phyloP scores from a whole-genome alignment of 2,888 invertebrate species.

The Cephus pygmeus region DNA sequence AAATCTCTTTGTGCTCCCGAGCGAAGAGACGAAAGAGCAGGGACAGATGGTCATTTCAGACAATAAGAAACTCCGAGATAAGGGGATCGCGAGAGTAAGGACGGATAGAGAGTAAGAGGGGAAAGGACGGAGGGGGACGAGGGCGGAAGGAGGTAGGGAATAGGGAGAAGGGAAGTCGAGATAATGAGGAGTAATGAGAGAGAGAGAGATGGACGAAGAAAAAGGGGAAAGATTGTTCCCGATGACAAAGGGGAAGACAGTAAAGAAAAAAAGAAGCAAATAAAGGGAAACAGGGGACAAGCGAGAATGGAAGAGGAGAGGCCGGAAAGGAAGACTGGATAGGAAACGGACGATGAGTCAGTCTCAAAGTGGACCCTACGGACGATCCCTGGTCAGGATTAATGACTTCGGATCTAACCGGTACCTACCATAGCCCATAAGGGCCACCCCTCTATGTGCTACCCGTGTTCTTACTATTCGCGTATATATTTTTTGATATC shows the following conservation, averaged over 20 bases:
- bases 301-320: neutral
- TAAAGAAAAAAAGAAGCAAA: neutral
- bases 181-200: constrained; percentile 30
- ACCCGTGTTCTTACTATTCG: too few relatives aligned
- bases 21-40: constrained; percentile 63
- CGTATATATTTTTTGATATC: too few relatives aligned
- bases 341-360: constrained; percentile 39
- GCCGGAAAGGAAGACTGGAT: constrained; percentile 3
- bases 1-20: constrained; percentile 54
- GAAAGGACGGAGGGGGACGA: constrained; percentile 8
- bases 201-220: neutral
- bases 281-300: neutral
- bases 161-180: constrained; percentile 11
- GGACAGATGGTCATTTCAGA: constrained; percentile 66
- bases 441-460: too few relatives aligned
- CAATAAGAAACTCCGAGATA: constrained; percentile 66
- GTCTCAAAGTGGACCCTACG: constrained; percentile 33
- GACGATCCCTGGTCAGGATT: constrained; percentile 47
- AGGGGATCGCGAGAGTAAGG: constrained; percentile 44
- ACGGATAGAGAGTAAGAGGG: constrained; percentile 6
- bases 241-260: constrained; percentile 1
- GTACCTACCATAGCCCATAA: too few relatives aligned
- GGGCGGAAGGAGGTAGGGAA: constrained; percentile 13
- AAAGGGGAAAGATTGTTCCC: neutral
- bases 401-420: constrained; percentile 24